phyloP scores from a whole-genome alignment of 1,140 invertebrate genomes.

The Sitodiplosis mosellana region DNA sequence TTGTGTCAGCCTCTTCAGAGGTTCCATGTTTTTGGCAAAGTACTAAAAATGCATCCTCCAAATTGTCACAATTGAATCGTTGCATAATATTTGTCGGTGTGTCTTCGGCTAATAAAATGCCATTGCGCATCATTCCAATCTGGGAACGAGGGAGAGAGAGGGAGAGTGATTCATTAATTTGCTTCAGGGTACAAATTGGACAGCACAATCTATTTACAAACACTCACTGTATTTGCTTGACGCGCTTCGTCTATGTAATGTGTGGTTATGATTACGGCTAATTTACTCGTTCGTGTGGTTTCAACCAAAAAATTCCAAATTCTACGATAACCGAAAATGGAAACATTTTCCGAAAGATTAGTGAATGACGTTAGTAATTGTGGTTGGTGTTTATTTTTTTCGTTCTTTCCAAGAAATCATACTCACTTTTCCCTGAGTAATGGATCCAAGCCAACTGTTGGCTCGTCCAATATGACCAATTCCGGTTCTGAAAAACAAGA shows the following conservation, averaged over 20 bases:
- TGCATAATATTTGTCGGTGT: conserved; percentile 46
- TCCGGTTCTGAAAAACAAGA: conserved; percentile 36
- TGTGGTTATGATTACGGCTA: conserved; percentile 74
- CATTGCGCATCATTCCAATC: conserved; percentile 79
- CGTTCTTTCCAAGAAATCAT: conserved; percentile 23
- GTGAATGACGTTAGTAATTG: too few species aligned
- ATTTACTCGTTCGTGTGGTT: conserved; percentile 44
- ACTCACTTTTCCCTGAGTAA: conserved; percentile 64
- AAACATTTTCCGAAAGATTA: conserved; percentile 23
- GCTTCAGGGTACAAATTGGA: too few species aligned
- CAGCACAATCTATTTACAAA: too few species aligned
- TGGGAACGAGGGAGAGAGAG: too few species aligned
- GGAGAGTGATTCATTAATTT: too few species aligned
- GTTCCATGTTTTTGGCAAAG: conserved; percentile 43
- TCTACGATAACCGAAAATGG: conserved; percentile 30
- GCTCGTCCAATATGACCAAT: conserved; percentile 79
- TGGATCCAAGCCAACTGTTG: conserved; percentile 83
- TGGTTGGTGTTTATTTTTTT: background rate
- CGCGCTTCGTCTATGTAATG: conserved; percentile 89
- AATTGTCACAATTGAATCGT: conserved; percentile 38
- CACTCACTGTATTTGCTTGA: conserved; percentile 57
- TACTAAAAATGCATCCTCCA: conserved; percentile 56
- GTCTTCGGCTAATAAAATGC: conserved; percentile 68
- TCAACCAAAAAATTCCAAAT: conserved; percentile 79
- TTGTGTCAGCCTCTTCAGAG: conserved; percentile 11